These are phyloP conservation scores for Solenodon paradoxus DNA, from an alignment of 2,113 vertebrate genomes.

Conservation along the genomic window DNA sequence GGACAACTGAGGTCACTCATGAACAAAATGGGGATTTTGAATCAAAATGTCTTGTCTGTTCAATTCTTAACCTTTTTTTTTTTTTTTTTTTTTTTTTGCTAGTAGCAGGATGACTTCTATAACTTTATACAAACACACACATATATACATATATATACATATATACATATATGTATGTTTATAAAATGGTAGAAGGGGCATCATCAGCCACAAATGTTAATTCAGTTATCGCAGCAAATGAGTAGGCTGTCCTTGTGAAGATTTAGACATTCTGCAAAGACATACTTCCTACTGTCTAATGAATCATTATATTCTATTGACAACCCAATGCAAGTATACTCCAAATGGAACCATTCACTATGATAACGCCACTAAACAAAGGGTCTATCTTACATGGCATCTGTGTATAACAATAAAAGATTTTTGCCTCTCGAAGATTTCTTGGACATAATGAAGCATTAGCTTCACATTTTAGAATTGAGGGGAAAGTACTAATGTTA, in stretches of 20 bases:
- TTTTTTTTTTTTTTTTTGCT: not conserved
- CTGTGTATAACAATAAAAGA: not conserved
- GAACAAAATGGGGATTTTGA: not conserved
- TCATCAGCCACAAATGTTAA: not conserved
- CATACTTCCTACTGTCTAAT: not conserved
- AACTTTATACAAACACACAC: no score
- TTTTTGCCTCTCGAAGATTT: not conserved
- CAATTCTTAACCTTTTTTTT: not conserved
- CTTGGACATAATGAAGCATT: not conserved
- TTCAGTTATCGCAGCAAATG: not conserved
- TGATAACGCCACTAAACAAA: not conserved
- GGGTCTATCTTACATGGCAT: not conserved
- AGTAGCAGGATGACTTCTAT: not conserved
- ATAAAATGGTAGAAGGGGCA: not conserved
- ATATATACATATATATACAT: not conserved
- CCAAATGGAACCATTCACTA: not conserved
- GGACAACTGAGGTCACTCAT: slow-evolving; percentile 46
- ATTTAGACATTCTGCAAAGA: not conserved
- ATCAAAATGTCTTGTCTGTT: not conserved
- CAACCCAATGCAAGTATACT: not conserved
- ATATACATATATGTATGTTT: not conserved
- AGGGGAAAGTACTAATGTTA: not conserved
- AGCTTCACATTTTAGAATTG: not conserved
- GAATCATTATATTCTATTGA: not conserved
- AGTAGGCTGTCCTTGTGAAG: not conserved